Percentiles rank a stretch among this genome's conserved stretches.
phyloP scores from a whole-genome alignment of 2,888 invertebrate genomes.

The Ornithoptera alexandrae region DNA sequence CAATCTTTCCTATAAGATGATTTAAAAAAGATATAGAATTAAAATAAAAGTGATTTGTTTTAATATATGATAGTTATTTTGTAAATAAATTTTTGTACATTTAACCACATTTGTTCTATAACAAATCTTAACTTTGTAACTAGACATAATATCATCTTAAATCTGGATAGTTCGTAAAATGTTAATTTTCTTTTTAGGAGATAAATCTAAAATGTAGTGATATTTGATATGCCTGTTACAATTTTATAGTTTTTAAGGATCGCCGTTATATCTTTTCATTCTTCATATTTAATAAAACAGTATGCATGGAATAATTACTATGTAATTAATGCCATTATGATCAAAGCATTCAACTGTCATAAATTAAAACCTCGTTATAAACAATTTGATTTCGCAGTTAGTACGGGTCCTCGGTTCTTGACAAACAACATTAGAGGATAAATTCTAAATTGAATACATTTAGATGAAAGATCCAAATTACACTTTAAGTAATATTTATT shows the following conservation, averaged over 20 bases:
- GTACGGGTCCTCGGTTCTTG: slow-evolving; percentile 9
- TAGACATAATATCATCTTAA: too few species aligned
- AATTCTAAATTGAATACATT: slow-evolving; percentile 16
- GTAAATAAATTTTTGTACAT: not conserved
- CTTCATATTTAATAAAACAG: not conserved
- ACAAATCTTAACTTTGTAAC: not conserved
- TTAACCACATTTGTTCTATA: not conserved
- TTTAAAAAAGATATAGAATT: too few species aligned
- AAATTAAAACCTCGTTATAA: slow-evolving; percentile 26
- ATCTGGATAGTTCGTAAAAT: too few species aligned
- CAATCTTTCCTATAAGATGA: too few species aligned
- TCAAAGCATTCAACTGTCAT: slow-evolving; percentile 24
- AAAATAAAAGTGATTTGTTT: too few species aligned
- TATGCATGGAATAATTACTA: not conserved
- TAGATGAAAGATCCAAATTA: not conserved
- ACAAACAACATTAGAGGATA: slow-evolving; percentile 12
- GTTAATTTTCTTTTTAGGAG: too few species aligned
- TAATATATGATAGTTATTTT: not conserved
- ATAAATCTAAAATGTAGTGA: too few species aligned
- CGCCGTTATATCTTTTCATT: not conserved
- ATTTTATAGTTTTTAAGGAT: too few species aligned
- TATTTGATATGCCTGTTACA: too few species aligned
- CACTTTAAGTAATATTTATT: not conserved
- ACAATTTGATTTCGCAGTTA: slow-evolving; percentile 27
- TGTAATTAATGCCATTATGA: slow-evolving; percentile 19